phyloP scores from a whole-genome alignment of 2,797 vertebrate species.

The Amblyraja radiata region DNA sequence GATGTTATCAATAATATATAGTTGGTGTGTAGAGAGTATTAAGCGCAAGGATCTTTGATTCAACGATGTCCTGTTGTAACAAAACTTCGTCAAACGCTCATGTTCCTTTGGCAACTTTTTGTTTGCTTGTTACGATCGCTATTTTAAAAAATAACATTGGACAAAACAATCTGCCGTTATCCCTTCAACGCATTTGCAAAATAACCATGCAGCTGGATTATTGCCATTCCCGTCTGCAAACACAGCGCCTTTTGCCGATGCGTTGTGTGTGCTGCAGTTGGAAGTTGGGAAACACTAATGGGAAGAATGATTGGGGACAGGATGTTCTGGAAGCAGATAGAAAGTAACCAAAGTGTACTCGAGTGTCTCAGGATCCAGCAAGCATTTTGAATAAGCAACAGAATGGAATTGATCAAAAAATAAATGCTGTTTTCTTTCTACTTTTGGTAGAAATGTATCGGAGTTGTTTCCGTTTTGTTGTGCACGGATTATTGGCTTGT shows the following conservation, averaged over 20 bases:
- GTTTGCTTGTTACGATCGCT: neutral
- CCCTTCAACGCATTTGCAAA: neutral
- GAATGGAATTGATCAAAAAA: neutral
- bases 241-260: neutral
- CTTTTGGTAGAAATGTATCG: neutral
- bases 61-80: neutral
- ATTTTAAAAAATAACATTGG: neutral
- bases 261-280: neutral
- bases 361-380: neutral
- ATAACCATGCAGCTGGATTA: neutral
- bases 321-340: neutral
- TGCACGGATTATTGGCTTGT: neutral
- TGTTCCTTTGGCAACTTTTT: neutral
- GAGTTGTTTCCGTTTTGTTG: neutral
- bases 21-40: neutral
- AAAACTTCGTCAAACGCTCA: neutral
- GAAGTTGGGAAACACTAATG: neutral
- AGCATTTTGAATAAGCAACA: neutral
- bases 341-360: conserved; percentile 1
- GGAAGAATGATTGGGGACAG: neutral
- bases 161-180: neutral
- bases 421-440: neutral
- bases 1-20: neutral
- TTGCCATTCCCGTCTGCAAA: neutral
- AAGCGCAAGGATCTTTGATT: neutral